Percentiles rank a stretch among this genome's conserved stretches.
These are phyloP conservation scores for Octodonta nipae DNA, from an alignment of 2,888 invertebrate genomes.

Conservation along the genomic window DNA sequence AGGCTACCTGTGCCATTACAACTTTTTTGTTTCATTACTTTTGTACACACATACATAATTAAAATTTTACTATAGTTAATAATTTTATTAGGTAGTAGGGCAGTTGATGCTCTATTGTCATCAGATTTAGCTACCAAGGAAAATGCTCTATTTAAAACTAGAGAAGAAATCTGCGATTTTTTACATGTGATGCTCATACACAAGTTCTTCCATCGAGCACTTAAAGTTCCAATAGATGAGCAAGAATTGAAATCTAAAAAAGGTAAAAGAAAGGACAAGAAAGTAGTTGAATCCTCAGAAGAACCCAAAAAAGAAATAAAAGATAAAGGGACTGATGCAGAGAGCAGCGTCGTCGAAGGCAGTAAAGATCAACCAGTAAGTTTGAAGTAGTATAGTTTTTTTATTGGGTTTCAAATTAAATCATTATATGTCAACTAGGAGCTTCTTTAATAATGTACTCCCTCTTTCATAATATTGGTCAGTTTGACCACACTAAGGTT, in stretches of 20 bases:
- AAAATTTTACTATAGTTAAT: background rate
- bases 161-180: constrained; percentile 67
- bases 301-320: constrained; percentile 40
- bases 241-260: constrained; percentile 49
- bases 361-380: constrained; percentile 31
- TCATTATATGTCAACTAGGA: too few species aligned
- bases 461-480: too few species aligned
- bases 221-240: constrained; percentile 67
- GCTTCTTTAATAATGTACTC: too few species aligned
- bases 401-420: too few species aligned
- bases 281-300: constrained; percentile 37
- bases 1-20: background rate
- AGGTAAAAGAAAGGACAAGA: constrained; percentile 37
- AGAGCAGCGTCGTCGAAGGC: constrained; percentile 42
- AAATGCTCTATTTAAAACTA: constrained; percentile 63
- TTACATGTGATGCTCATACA: constrained; percentile 76
- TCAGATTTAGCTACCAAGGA: constrained; percentile 79
- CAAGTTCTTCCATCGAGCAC: constrained; percentile 90
- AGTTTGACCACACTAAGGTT: too few species aligned
- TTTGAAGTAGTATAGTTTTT: too few species aligned
- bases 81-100: constrained; percentile 53
- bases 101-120: constrained; percentile 79
- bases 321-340: constrained; percentile 37
- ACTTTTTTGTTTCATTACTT: background rate
- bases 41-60: too few species aligned